Conservation (phyloP, 1,140 invertebrate species). For the Eurosta solidaginis region DNA sequence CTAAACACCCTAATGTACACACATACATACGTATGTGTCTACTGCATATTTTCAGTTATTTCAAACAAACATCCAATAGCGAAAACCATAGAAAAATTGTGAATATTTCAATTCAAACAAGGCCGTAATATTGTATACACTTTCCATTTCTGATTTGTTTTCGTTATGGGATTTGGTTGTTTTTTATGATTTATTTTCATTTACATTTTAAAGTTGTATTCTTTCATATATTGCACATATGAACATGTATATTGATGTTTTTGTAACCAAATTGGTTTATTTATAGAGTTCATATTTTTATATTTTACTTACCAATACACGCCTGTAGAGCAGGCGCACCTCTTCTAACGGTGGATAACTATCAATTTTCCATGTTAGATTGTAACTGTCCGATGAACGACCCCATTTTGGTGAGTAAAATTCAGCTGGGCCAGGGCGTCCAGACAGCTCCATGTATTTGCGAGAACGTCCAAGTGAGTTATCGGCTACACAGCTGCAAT, state of each 20-base stretch:
- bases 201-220: too few relatives aligned
- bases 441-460: conserved; percentile 70
- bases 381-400: conserved; percentile 63
- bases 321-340: conserved; percentile 67
- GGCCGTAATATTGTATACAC: not conserved
- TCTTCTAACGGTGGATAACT: conserved; percentile 70
- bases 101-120: not conserved
- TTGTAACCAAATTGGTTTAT: not conserved
- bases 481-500: conserved; percentile 69
- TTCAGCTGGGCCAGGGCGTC: conserved; percentile 69
- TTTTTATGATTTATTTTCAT: too few relatives aligned
- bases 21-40: too few relatives aligned
- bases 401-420: conserved; percentile 68
- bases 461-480: conserved; percentile 72
- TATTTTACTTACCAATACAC: conserved; percentile 64
- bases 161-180: not conserved
- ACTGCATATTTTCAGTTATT: too few relatives aligned
- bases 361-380: conserved; percentile 68
- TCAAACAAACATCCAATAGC: too few relatives aligned
- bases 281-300: not conserved
- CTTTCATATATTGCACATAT: not conserved
- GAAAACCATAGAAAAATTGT: too few relatives aligned
- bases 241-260: not conserved
- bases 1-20: too few relatives aligned
- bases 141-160: not conserved